Evolutionary conservation across 2,888 invertebrate species (phyloP).

Genomic region (Plagiodera versicolora): DNA sequence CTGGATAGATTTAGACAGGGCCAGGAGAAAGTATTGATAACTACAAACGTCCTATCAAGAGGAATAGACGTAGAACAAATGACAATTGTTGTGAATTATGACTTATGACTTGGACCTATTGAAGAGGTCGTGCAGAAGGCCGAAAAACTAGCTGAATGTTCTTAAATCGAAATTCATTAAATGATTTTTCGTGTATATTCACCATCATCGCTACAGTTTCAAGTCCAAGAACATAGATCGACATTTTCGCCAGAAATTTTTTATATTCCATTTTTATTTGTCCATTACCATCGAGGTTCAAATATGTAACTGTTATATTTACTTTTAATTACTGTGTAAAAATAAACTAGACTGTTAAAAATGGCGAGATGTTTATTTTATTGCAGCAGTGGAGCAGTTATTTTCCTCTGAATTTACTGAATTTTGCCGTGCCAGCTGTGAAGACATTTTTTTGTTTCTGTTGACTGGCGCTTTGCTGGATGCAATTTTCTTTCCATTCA

Average conservation of each 20-base stretch:
- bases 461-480: constrained; percentile 15
- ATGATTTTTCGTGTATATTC: constrained; percentile 18
- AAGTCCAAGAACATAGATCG: constrained; percentile 12
- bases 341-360: constrained; percentile 19
- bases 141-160: constrained; percentile 66
- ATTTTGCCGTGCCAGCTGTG: constrained; percentile 15
- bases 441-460: constrained; percentile 17
- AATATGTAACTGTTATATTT: constrained; percentile 40
- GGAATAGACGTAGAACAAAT: constrained; percentile 98
- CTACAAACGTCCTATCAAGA: constrained; percentile 83
- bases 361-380: constrained; percentile 2
- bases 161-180: constrained; percentile 28
- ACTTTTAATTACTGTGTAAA: constrained; percentile 38
- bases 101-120: constrained; percentile 90
- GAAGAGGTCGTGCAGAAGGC: constrained; percentile 90
- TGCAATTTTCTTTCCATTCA: constrained; percentile 69
- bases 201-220: constrained; percentile 16
- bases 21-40: constrained; percentile 92
- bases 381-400: not conserved
- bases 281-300: constrained; percentile 23
- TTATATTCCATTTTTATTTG: constrained; percentile 31
- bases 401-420: constrained; percentile 21
- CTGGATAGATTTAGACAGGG: constrained; percentile 91
- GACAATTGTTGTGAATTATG: constrained; percentile 97
- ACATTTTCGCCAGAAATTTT: constrained; percentile 23